Evolutionary conservation across 1,140 invertebrate species (phyloP).

Genomic region (Prorops nasuta): DNA sequence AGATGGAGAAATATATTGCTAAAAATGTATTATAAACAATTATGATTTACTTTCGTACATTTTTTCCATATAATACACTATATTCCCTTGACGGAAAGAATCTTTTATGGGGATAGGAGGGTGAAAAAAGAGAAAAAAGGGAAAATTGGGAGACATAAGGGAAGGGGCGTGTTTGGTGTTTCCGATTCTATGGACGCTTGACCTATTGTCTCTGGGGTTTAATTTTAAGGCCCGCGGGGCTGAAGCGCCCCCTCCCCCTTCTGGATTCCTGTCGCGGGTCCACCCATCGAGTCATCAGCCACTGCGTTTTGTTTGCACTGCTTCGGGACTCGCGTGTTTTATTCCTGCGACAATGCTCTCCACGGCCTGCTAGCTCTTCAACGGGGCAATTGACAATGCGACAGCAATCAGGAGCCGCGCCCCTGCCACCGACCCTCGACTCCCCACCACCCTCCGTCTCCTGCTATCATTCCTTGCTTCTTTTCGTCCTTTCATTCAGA

Average conservation of each 20-base stretch:
- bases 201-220: constrained; percentile 56
- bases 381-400: constrained; percentile 47
- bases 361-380: constrained; percentile 32
- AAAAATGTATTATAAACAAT: too few relatives aligned
- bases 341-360: constrained; percentile 47
- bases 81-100: too few relatives aligned
- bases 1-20: too few relatives aligned
- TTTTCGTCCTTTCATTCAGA: constrained; percentile 24
- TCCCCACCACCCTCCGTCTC: constrained; percentile 10
- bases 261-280: not conserved
- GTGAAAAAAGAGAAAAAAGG: too few relatives aligned
- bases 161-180: constrained; percentile 51
- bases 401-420: constrained; percentile 55
- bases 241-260: not conserved
- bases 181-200: constrained; percentile 54
- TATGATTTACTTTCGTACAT: too few relatives aligned
- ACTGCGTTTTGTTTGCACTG: constrained; percentile 8
- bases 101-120: too few relatives aligned
- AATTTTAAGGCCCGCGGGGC: constrained; percentile 43
- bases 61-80: too few relatives aligned
- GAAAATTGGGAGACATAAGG: constrained; percentile 29
- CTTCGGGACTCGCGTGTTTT: too few relatives aligned
- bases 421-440: constrained; percentile 44
- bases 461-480: constrained; percentile 25
- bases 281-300: constrained; percentile 9